A percentile compares a stretch with the other conserved stretches of the same genome.
phyloP scores from a whole-genome alignment of 2,113 vertebrate species.

The Xenotilapia caudafasciata region DNA sequence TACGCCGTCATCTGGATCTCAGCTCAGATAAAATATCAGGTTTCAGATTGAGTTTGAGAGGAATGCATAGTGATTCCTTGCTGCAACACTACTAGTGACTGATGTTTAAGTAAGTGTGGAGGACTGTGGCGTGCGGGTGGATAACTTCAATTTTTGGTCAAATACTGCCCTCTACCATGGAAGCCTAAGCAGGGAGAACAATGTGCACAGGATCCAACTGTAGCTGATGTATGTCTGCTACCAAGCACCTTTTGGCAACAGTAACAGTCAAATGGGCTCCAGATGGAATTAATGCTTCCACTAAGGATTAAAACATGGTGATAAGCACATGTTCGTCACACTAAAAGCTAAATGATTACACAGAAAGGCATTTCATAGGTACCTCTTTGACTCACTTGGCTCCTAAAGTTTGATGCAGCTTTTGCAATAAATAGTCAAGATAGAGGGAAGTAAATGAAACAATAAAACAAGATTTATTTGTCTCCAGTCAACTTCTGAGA shows the following conservation, averaged over 20 bases:
- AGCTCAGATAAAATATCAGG: neutral
- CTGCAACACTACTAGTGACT: neutral
- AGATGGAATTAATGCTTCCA: slow-evolving; percentile 26
- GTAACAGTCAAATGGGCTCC: slow-evolving; percentile 22
- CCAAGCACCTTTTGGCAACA: slow-evolving; percentile 27
- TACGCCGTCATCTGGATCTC: neutral
- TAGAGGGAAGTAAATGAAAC: neutral
- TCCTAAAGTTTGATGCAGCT: neutral
- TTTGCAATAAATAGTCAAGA: neutral
- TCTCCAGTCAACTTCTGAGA: neutral
- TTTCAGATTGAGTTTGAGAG: neutral
- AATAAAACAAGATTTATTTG: neutral
- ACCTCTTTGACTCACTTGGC: neutral
- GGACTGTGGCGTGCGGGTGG: neutral
- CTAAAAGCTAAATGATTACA: neutral
- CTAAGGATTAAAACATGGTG: slow-evolving; percentile 3
- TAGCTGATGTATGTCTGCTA: neutral
- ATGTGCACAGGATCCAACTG: neutral
- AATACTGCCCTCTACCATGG: slow-evolving; percentile 20
- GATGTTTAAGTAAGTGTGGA: neutral
- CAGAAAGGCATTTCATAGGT: neutral
- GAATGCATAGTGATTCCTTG: neutral
- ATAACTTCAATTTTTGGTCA: neutral
- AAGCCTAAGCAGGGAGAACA: neutral
- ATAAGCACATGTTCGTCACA: slow-evolving; percentile 1